A percentile compares a stretch with the other conserved stretches of the same genome.
phyloP scores from a whole-genome alignment of 2,113 vertebrate species.

The Rafetus swinhoei region DNA sequence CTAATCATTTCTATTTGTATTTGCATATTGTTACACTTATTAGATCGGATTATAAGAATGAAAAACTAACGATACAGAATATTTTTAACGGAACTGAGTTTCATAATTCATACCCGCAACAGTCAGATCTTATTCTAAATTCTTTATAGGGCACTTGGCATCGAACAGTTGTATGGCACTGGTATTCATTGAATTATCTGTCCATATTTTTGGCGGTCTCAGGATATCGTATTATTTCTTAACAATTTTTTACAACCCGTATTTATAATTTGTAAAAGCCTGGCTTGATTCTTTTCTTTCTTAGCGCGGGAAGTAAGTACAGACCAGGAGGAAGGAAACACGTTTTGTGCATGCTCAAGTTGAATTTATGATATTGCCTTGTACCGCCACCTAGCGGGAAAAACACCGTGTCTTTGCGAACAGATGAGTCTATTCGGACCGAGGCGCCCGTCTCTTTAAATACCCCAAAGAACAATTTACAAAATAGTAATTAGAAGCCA shows the following conservation, averaged over 20 bases:
- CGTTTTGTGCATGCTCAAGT: background rate
- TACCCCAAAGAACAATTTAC: constrained; percentile 62
- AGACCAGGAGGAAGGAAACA: background rate
- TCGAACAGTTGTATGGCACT: background rate
- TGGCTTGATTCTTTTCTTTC: background rate
- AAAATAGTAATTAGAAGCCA: constrained; percentile 84
- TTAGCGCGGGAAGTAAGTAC: background rate
- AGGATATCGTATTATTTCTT: background rate
- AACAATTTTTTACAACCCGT: background rate
- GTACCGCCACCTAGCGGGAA: constrained; percentile 73
- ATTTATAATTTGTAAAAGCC: background rate
- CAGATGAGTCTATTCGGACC: constrained; percentile 57
- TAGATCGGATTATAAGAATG: background rate
- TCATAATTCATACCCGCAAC: background rate
- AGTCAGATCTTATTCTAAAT: background rate
- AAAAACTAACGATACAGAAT: background rate
- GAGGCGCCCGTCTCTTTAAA: constrained; percentile 80
- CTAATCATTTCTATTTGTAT: background rate
- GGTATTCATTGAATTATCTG: background rate
- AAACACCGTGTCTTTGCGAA: background rate
- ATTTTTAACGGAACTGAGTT: background rate
- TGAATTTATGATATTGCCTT: constrained; percentile 28
- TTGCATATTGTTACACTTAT: background rate
- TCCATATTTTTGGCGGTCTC: background rate
- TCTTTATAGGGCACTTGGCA: background rate